phyloP scores from a whole-genome alignment of 2,113 vertebrate species.

The Cyanoramphus novaezelandiae region DNA sequence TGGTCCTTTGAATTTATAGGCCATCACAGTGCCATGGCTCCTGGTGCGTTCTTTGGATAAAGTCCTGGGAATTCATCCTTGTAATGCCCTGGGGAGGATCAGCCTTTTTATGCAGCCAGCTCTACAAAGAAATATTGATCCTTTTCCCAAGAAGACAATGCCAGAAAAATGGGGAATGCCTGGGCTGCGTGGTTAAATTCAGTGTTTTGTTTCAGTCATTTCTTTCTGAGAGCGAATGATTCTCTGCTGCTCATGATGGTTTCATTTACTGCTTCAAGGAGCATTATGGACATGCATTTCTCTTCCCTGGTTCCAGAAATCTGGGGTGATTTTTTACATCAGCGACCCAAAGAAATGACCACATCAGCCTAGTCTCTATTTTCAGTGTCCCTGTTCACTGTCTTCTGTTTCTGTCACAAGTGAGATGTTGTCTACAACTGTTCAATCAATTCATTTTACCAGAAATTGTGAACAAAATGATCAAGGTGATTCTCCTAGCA shows the following conservation, averaged over 20 bases:
- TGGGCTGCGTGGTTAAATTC: not conserved
- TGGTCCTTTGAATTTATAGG: not conserved
- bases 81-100: not conserved
- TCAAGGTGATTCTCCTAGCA: slow-evolving; percentile 50
- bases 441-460: slow-evolving; percentile 62
- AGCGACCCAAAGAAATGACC: not conserved
- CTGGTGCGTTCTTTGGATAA: not conserved
- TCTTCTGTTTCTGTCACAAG: not conserved
- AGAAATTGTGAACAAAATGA: slow-evolving; percentile 59
- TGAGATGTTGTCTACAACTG: not conserved
- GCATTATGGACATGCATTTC: not conserved
- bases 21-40: not conserved
- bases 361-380: not conserved
- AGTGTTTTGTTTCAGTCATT: not conserved
- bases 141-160: not conserved
- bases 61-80: not conserved
- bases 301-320: not conserved
- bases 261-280: slow-evolving; percentile 1
- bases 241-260: not conserved
- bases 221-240: not conserved
- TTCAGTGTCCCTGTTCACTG: not conserved
- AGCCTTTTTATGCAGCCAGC: not conserved
- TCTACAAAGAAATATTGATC: not conserved
- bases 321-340: not conserved
- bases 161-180: not conserved